Base-by-base conservation (phyloP, 2,113 vertebrate species). In the Chloroceryle aenea region DNA sequence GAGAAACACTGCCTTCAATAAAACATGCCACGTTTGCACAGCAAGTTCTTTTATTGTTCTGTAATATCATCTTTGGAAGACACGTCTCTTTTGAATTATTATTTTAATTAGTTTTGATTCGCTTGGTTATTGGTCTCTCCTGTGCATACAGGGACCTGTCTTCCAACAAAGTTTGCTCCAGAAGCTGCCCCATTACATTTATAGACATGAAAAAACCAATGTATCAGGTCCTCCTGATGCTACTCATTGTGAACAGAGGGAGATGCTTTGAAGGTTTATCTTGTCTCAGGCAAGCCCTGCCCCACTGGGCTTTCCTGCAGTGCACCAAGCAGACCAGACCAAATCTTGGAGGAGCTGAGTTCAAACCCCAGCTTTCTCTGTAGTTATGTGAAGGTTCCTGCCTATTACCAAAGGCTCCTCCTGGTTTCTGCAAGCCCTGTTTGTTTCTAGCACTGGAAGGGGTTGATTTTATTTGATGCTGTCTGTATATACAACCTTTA, bases 61-160 rank as follows among this genome's bases (percentile, higher is more conserved):
- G 48, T 62, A 85, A 22, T 74, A 66, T 14, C 36, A 11, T 84
- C 75, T 86, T 90, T 87, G 85, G 88, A 85, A 58, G 85, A 84
- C 86, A 16, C 62, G 48, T 67, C 88, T 81, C 83, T 90, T 71
- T 94, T 95, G 83, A 95, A 42, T 96, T 92, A 95, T 86, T 87
- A 73, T 89, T 97, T 96, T 96, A 96, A 96, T 97, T 96, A 94
- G 63, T 48, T 96, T 91, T 58, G 50, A 76, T 95, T 91, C 90
- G 81, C 32, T 19, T 81, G 43, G 22, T 56, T 90, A 10, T 78
- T 61, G 12, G 47, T 90, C 36, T 92, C 82, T 80, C 42, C 73
- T 5, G 10, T 86, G 73, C 72, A 32, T 45, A 12, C 61, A 32
- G 43, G n/a, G 62, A 89, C 81, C 40, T 67, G 23, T 47, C 87